These are phyloP conservation scores for Thinocorus orbignyianus DNA, from an alignment of 2,113 vertebrate genomes.

Conservation along the genomic window DNA sequence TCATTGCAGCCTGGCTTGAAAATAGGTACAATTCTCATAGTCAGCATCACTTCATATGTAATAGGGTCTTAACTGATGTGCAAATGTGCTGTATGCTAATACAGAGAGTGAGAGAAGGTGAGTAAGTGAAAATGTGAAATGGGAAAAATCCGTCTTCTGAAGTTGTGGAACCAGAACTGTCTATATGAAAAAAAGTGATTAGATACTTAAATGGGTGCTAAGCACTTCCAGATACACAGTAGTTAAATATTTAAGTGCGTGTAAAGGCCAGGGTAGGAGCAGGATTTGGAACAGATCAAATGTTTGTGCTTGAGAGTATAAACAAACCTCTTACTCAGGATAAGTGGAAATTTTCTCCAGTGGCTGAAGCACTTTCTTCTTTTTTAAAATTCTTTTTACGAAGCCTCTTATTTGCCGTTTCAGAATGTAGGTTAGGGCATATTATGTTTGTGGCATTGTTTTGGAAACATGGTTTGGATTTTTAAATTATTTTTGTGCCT, in stretches of 20 bases:
- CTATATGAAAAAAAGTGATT: neutral
- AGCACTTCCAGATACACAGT: neutral
- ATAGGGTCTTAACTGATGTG: neutral
- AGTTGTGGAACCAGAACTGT: neutral
- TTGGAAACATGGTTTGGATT: neutral
- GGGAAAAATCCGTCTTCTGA: neutral
- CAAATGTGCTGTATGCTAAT: rapidly evolving
- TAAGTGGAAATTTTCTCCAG: neutral
- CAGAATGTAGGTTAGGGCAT: neutral
- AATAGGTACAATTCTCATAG: neutral
- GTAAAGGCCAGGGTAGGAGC: neutral
- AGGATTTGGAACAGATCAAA: neutral
- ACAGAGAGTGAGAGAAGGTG: neutral
- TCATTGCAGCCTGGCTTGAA: neutral
- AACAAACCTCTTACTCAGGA: neutral
- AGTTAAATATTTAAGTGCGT: neutral
- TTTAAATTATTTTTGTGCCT: neutral
- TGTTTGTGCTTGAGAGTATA: slow-evolving; percentile 6
- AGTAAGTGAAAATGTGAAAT: neutral
- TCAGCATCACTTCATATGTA: neutral
- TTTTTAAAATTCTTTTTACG: neutral
- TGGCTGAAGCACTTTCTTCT: neutral
- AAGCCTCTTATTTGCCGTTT: neutral
- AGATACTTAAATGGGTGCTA: neutral
- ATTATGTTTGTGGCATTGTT: neutral